Conservation (phyloP, 2,797 vertebrate genomes). For the Tapirus indicus region DNA sequence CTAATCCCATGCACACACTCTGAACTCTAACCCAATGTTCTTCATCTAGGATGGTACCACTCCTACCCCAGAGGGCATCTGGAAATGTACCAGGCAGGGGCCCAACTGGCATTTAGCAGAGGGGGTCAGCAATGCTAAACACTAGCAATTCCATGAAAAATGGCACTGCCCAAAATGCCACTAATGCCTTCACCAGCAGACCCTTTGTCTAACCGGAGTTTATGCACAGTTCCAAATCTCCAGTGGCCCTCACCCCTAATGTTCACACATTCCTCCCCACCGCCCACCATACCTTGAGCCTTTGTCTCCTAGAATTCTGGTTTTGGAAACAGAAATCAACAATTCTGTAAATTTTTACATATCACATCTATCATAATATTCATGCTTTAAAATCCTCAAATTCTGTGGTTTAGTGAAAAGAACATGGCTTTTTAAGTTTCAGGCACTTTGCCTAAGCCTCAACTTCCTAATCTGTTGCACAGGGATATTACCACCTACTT, state of each 20-base stretch:
- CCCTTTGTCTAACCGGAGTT: neutral
- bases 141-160: neutral
- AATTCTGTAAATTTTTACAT: neutral
- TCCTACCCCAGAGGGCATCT: neutral
- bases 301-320: neutral
- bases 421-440: neutral
- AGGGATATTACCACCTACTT: neutral
- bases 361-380: neutral
- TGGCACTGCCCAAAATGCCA: neutral
- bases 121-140: neutral
- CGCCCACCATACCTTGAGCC: neutral
- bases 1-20: neutral
- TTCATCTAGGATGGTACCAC: neutral
- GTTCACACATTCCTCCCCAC: neutral
- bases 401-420: neutral
- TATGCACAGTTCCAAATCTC: neutral
- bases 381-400: neutral
- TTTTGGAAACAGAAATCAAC: neutral
- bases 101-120: neutral
- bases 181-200: neutral
- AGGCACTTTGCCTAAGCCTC: neutral
- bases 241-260: neutral
- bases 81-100: neutral
- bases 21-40: neutral
- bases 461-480: neutral